Evolutionary conservation across 2,113 vertebrate genomes (phyloP), one percentile per base, ranked within the genome.

Genomic region (Pachyramphus minor): DNA sequence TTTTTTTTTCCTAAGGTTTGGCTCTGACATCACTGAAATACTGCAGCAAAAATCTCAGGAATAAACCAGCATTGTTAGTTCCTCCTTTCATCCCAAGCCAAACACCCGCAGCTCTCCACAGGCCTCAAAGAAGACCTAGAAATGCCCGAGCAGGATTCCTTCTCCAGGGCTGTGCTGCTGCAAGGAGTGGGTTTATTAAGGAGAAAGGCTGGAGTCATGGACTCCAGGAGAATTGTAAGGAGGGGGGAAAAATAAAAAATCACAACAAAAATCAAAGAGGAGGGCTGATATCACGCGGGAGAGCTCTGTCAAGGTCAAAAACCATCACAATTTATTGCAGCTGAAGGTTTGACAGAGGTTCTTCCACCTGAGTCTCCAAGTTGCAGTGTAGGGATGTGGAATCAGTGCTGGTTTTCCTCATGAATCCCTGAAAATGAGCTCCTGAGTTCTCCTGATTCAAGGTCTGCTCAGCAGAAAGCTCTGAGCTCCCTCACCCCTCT

Each of bases 11-110:
- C 19, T 1, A 93, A 84, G 25, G 60, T 64, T 96, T 96, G 95
- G 92, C 90, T 86, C 85, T 93, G 79, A 86, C 83, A 89, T 90
- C 93, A 90, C 90, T 96, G 69, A 86, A 93, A 87, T 82, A 78
- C 64, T 84, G 81, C 83, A 90, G 69, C 37, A 78, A 89, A 96
- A 49, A 49, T 60, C 90, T 78, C 79, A 64, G 85, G 85, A 75
- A 90, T 89, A 96, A 94, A 94, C 86, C 85, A 47, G 52, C 41
- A 92, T 94, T 95, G 93, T 93, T 84, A 93, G 3, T 52, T 55
- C 35, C 44, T 67, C 68, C 83, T 95, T 92, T 96, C 79, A 96
- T 92, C 93, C 56, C 42, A 14, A 56, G 87, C 93, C 96, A 96
- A 91, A 52, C 95, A 81, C 90, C 88, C 89, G 85, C 79, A 84